These are phyloP conservation scores for Bubo blakistoni DNA, from an alignment of 2,113 vertebrate species.

Conservation along the genomic window DNA sequence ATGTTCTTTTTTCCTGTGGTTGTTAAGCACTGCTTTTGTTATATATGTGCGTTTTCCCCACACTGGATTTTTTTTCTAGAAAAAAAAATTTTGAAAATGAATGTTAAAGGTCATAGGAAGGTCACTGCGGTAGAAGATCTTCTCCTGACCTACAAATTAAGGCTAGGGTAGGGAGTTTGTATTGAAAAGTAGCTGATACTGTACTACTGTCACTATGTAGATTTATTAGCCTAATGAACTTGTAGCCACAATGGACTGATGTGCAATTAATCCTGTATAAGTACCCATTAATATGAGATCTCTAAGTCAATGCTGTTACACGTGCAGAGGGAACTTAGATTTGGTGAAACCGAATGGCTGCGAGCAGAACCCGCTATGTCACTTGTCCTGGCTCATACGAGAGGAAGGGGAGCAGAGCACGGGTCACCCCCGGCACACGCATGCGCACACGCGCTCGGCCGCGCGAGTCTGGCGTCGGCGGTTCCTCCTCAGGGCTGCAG, in stretches of 20 bases:
- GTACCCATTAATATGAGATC: constrained; percentile 55
- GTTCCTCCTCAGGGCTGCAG: neutral
- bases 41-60: constrained; percentile 75
- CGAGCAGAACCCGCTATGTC: neutral
- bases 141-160: constrained; percentile 43
- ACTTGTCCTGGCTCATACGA: neutral
- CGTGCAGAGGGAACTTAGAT: neutral
- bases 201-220: constrained; percentile 78
- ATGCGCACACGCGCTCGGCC: fast-evolving
- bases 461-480: fast-evolving
- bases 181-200: constrained; percentile 61
- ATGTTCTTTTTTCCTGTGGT: constrained; percentile 73
- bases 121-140: constrained; percentile 27
- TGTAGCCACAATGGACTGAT: constrained; percentile 78
- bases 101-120: constrained; percentile 70
- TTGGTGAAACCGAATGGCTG: neutral
- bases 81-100: constrained; percentile 56
- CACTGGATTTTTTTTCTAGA: constrained; percentile 81
- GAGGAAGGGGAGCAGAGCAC: neutral
- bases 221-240: constrained; percentile 67
- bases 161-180: constrained; percentile 57
- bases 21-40: constrained; percentile 79
- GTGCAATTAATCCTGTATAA: constrained; percentile 69
- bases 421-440: neutral
- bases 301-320: constrained; percentile 27